Evolutionary conservation across 2,797 vertebrate species (phyloP).

Genomic region (Pipistrellus kuhlii): DNA sequence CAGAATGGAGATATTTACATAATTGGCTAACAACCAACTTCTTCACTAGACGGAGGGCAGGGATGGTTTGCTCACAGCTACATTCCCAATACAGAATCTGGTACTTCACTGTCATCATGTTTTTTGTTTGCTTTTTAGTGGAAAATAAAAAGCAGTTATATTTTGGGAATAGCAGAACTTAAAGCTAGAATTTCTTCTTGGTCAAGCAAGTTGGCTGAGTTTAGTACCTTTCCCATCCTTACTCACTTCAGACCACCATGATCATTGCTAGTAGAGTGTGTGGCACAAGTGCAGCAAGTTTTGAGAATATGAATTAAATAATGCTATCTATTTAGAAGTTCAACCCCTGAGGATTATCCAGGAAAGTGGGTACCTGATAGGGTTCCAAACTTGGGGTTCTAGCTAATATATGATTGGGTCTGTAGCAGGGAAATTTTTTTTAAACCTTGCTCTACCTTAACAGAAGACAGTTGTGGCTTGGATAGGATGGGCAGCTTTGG

Average conservation of each 20-base stretch:
- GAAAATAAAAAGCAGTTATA: slow-evolving; percentile 7
- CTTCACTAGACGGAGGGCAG: background rate
- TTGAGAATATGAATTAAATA: slow-evolving; percentile 49
- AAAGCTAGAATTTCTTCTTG: slow-evolving; percentile 27
- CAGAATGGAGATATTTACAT: background rate
- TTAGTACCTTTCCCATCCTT: background rate
- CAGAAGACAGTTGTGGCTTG: background rate
- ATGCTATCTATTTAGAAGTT: background rate
- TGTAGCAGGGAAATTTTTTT: background rate
- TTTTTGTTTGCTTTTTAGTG: background rate
- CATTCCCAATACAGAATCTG: background rate
- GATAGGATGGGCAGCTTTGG: background rate
- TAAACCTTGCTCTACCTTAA: background rate
- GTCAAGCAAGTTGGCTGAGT: background rate
- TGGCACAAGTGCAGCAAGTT: background rate
- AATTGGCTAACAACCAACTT: background rate
- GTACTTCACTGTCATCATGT: background rate
- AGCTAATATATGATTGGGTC: background rate
- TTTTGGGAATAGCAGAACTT: background rate
- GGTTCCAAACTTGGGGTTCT: background rate
- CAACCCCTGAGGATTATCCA: background rate
- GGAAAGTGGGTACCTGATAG: background rate
- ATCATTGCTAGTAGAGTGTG: background rate
- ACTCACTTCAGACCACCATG: background rate
- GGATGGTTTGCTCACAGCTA: background rate